Percentiles rank a stretch among this genome's conserved stretches.
phyloP scores from a whole-genome alignment of 2,888 invertebrate genomes.

The Syrphus vitripennis region DNA sequence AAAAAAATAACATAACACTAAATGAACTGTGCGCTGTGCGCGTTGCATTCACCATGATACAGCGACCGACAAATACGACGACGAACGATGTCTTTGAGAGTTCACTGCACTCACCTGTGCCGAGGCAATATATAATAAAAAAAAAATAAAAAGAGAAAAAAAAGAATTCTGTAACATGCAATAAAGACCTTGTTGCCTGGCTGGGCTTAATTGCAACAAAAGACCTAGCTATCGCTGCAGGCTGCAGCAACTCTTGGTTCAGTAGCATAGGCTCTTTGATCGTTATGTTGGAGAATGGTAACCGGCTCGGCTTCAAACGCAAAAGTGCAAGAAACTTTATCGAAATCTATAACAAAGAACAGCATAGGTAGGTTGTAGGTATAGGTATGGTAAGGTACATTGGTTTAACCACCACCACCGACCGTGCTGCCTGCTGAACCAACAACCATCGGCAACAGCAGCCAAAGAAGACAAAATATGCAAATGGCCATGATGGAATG shows the following conservation, averaged over 20 bases:
- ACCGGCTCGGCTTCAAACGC: slow-evolving; percentile 55
- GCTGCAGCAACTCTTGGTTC: slow-evolving; percentile 5
- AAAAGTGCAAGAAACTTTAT: slow-evolving; percentile 71
- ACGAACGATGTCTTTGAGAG: slow-evolving; percentile 40
- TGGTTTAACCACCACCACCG: not conserved
- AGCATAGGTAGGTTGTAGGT: not conserved
- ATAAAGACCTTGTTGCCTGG: slow-evolving; percentile 68
- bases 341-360: slow-evolving; percentile 70
- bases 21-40: slow-evolving; percentile 31
- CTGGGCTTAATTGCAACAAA: slow-evolving; percentile 50
- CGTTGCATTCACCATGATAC: slow-evolving; percentile 32
- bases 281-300: slow-evolving; percentile 54
- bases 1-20: slow-evolving; percentile 17
- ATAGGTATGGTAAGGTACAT: not conserved
- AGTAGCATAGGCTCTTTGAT: slow-evolving; percentile 26
- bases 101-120: slow-evolving; percentile 71
- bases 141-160: slow-evolving; percentile 6
- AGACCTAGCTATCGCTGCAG: slow-evolving; percentile 18
- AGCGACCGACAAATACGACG: not conserved
- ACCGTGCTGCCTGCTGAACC: not conserved
- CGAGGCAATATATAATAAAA: slow-evolving; percentile 60
- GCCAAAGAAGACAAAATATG: slow-evolving; percentile 54
- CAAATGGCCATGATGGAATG: slow-evolving; percentile 69
- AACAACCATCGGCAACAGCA: slow-evolving; percentile 12
- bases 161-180: slow-evolving; percentile 65